A percentile compares a stretch with the other conserved stretches of the same genome.
These are phyloP conservation scores for Drosophila flavopinicola DNA, from an alignment of 2,888 invertebrate genomes.

Conservation along the genomic window DNA sequence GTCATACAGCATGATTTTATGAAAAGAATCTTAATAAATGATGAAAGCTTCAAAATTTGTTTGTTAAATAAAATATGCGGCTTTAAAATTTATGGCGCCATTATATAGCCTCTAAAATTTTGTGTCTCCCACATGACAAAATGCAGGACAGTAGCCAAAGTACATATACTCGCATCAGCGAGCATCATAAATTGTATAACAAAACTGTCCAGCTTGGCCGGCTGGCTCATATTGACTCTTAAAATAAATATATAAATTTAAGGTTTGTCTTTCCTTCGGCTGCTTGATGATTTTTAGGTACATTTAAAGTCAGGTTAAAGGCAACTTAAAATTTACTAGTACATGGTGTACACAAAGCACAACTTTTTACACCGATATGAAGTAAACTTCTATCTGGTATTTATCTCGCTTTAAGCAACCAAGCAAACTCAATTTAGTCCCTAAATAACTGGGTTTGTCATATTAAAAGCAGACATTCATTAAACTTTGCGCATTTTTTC, in stretches of 20 bases:
- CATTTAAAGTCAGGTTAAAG: not conserved
- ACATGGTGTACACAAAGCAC: not conserved
- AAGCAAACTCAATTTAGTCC: slow-evolving; percentile 8
- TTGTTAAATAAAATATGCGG: slow-evolving; percentile 31
- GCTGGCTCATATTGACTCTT: slow-evolving; percentile 26
- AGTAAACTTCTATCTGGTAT: slow-evolving; percentile 11
- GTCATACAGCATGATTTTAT: not conserved
- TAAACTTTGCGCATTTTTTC: slow-evolving; percentile 52
- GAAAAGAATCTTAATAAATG: not conserved
- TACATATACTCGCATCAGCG: slow-evolving; percentile 39
- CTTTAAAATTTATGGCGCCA: slow-evolving; percentile 48
- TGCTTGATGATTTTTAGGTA: not conserved
- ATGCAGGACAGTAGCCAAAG: slow-evolving; percentile 17
- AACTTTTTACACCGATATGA: slow-evolving; percentile 19
- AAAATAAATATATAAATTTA: slow-evolving; percentile 31
- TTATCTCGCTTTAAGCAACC: slow-evolving; percentile 8
- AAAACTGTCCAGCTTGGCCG: slow-evolving; percentile 37
- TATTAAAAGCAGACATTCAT: slow-evolving; percentile 28
- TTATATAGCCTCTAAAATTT: slow-evolving; percentile 33
- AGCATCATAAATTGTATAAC: slow-evolving; percentile 54
- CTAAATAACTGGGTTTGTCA: slow-evolving; percentile 19
- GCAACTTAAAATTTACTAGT: not conserved
- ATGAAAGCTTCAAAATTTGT: slow-evolving; percentile 13
- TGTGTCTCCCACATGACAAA: slow-evolving; percentile 31
- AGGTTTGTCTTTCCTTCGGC: slow-evolving; percentile 6